Percentiles rank a stretch among this genome's conserved stretches.
These are phyloP conservation scores for Myrmophylax atrothorax DNA, from an alignment of 2,113 vertebrate genomes.

Conservation along the genomic window DNA sequence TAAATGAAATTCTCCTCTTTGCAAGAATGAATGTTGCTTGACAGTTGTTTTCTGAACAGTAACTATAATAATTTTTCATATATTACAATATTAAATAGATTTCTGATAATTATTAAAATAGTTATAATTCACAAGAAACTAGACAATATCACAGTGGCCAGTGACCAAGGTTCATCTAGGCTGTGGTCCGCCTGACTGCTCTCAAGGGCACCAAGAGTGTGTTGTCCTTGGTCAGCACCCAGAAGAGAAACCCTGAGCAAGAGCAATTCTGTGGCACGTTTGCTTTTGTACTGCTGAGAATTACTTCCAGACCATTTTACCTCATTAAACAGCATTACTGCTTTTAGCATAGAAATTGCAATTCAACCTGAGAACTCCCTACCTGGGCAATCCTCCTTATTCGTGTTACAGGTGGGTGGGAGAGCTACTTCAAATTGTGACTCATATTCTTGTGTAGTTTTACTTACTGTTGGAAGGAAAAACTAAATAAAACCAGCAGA, in stretches of 20 bases:
- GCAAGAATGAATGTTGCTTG: not conserved
- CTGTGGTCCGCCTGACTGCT: not conserved
- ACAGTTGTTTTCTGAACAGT: not conserved
- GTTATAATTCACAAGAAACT: not conserved
- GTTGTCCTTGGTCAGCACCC: not conserved
- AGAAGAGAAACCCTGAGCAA: not conserved
- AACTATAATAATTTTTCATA: not conserved
- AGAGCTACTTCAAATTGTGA: not conserved
- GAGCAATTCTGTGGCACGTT: not conserved
- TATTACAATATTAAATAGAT: not conserved
- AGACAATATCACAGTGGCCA: not conserved
- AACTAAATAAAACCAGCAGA: not conserved
- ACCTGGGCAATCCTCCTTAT: not conserved
- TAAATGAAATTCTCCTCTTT: not conserved
- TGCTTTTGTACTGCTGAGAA: not conserved
- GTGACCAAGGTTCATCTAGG: not conserved
- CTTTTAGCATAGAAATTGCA: not conserved
- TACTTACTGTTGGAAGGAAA: slow-evolving; percentile 8
- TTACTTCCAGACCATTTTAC: not conserved
- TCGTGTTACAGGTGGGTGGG: not conserved
- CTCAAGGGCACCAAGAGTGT: not conserved
- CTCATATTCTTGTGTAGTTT: not conserved
- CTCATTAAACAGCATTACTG: not conserved
- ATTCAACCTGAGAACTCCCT: not conserved
- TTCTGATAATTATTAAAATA: not conserved